These are phyloP conservation scores for Branchellion lobata DNA, from an alignment of 2,888 invertebrate species.

Conservation along the genomic window DNA sequence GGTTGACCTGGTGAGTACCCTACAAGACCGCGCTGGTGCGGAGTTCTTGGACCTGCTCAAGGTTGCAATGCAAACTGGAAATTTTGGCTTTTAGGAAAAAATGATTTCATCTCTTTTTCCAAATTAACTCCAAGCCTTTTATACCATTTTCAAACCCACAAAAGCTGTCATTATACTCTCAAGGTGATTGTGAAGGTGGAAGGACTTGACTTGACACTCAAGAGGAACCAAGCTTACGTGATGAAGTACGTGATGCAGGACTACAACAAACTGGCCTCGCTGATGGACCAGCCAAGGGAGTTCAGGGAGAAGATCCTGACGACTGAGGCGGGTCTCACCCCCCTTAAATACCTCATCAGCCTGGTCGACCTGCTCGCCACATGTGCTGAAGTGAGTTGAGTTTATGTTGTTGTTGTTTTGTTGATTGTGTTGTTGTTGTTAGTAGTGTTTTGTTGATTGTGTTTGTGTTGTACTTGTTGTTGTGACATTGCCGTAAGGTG, in stretches of 20 bases:
- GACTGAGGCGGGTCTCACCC: constrained; percentile 50
- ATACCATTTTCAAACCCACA: constrained; percentile 56
- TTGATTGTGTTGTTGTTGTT: too few relatives aligned
- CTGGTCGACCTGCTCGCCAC: constrained; percentile 60
- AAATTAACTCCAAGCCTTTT: too few relatives aligned
- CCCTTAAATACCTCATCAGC: constrained; percentile 58
- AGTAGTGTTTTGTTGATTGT: not conserved
- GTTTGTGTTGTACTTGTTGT: not conserved
- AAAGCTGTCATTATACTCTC: not conserved
- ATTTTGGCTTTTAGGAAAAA: not conserved
- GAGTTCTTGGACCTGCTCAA: constrained; percentile 60
- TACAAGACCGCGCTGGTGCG: constrained; percentile 58
- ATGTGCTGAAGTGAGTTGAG: constrained; percentile 59
- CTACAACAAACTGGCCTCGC: constrained; percentile 59
- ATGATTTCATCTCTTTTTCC: too few relatives aligned
- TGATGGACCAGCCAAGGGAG: constrained; percentile 58
- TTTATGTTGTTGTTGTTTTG: too few relatives aligned
- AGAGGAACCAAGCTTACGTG: constrained; percentile 61
- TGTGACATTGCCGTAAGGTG: not conserved
- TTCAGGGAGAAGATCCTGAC: constrained; percentile 56
- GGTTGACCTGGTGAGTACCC: constrained; percentile 58
- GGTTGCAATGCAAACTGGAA: constrained; percentile 51
- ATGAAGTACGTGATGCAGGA: constrained; percentile 63
- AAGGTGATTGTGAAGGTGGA: constrained; percentile 49
- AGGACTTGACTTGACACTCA: constrained; percentile 60